A percentile compares a stretch with the other conserved stretches of the same genome.
These are phyloP conservation scores for Drosophila planitibia DNA, from an alignment of 2,888 invertebrate genomes.

Conservation along the genomic window DNA sequence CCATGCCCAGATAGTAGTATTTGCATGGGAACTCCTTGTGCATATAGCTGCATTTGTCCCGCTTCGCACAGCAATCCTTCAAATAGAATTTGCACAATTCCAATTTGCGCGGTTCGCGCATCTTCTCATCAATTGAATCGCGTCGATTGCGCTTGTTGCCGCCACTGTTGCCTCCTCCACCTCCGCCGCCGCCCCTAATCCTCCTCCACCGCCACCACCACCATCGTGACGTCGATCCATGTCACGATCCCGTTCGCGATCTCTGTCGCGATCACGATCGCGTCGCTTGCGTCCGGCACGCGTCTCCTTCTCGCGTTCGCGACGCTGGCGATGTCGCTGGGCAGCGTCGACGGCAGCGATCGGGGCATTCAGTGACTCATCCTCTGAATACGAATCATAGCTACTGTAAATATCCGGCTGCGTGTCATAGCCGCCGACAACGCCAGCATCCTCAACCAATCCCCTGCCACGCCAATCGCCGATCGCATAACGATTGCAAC, in stretches of 20 bases:
- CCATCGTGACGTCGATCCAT: conserved; percentile 85
- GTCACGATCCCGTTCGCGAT: conserved; percentile 82
- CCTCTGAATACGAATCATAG: conserved; percentile 86
- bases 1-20: conserved; percentile 96
- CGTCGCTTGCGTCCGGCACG: conserved; percentile 85
- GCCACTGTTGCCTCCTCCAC: neutral
- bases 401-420: conserved; percentile 86
- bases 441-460: conserved; percentile 70
- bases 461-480: conserved; percentile 48
- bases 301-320: conserved; percentile 69
- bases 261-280: conserved; percentile 75
- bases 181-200: conserved; percentile 67
- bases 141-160: conserved; percentile 86
- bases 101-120: conserved; percentile 92
- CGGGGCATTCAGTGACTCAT: conserved; percentile 58
- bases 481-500: conserved; percentile 14
- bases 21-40: conserved; percentile 99
- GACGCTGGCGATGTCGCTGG: conserved; percentile 83
- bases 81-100: conserved; percentile 98
- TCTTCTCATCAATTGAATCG: conserved; percentile 87
- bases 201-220: conserved; percentile 66
- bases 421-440: conserved; percentile 85
- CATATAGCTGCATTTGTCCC: conserved; percentile 98
- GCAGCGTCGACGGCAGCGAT: conserved; percentile 80
- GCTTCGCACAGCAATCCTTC: conserved; percentile 96